Evolutionary conservation across 2,888 invertebrate genomes (phyloP).

Genomic region (Diarsia dahlii): DNA sequence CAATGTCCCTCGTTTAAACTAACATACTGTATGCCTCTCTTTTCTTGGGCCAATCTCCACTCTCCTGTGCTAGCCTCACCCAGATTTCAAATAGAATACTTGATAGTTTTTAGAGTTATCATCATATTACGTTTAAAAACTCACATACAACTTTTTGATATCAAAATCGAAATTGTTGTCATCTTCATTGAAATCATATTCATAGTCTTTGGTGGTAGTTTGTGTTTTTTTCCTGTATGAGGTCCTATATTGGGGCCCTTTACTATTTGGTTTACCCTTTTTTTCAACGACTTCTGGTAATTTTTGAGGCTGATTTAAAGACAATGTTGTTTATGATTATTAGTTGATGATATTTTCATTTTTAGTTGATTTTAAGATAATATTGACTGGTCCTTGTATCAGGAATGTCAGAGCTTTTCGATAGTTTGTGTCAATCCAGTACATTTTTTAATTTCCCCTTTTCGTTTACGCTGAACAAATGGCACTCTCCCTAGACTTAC

Average conservation of each 20-base stretch:
- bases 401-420: not conserved
- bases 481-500: not conserved
- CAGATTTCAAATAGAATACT: not conserved
- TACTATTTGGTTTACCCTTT: not conserved
- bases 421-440: not conserved
- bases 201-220: not conserved
- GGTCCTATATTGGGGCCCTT: not conserved
- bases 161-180: conserved; percentile 48
- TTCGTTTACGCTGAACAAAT: not conserved
- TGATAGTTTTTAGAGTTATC: not conserved
- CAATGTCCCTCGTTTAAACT: no score
- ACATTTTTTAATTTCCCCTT: not conserved
- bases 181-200: conserved; percentile 22
- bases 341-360: not conserved
- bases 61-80: no score
- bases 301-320: conserved; percentile 14
- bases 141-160: conserved; percentile 39
- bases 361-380: not conserved
- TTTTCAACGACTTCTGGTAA: not conserved
- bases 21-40: no score
- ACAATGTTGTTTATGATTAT: not conserved
- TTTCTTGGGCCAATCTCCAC: no score
- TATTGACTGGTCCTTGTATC: not conserved
- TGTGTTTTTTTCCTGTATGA: not conserved
- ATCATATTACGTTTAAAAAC: conserved; percentile 2